These are phyloP conservation scores for Ceryle rudis DNA, from an alignment of 2,797 vertebrate genomes.

Conservation along the genomic window DNA sequence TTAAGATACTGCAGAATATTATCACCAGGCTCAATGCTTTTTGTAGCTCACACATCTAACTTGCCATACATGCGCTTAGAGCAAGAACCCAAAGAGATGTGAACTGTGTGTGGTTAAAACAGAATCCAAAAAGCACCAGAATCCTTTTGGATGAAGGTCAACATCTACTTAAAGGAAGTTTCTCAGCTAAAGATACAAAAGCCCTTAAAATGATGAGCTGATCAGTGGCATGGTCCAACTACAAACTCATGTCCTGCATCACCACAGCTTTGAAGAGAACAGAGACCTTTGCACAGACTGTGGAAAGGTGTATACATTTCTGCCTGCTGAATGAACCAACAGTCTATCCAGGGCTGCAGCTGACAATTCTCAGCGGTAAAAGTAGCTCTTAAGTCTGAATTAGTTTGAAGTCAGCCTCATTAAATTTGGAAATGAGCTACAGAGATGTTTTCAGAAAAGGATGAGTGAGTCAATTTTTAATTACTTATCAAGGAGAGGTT, in stretches of 20 bases:
- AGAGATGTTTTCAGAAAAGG: slow-evolving; percentile 14
- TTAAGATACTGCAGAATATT: not conserved
- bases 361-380: not conserved
- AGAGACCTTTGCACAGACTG: not conserved
- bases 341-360: not conserved
- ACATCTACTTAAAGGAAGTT: not conserved
- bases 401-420: slow-evolving; percentile 26
- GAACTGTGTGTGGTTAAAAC: not conserved
- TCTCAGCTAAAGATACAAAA: not conserved
- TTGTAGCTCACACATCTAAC: not conserved
- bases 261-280: not conserved
- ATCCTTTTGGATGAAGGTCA: not conserved
- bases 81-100: not conserved
- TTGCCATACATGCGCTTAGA: not conserved
- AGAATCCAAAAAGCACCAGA: not conserved
- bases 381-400: not conserved
- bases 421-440: not conserved
- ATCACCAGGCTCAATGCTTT: not conserved
- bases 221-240: not conserved
- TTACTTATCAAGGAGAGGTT: not conserved
- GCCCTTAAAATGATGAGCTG: not conserved
- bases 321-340: not conserved
- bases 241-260: accelerated
- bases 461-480: slow-evolving; percentile 28
- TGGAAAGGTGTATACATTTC: not conserved